These are phyloP conservation scores for Sinocyclocheilus anshuiensis DNA, from an alignment of 2,113 vertebrate species.

Conservation along the genomic window DNA sequence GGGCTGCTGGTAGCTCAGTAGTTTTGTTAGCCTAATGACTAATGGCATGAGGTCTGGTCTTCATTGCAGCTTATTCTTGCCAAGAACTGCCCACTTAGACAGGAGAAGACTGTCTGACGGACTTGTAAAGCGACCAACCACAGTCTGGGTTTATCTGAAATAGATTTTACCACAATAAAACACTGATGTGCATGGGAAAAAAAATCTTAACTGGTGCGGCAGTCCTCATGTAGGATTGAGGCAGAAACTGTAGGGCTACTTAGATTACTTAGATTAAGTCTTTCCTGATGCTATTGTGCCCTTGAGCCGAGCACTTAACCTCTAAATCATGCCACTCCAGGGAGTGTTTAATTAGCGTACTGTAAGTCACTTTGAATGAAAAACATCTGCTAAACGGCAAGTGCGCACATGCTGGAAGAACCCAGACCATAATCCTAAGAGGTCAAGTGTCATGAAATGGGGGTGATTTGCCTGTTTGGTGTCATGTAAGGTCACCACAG, in stretches of 20 bases:
- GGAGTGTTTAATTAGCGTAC: slow-evolving; percentile 5
- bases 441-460: slow-evolving; percentile 9
- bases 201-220: not conserved
- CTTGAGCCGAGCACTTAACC: slow-evolving; percentile 1
- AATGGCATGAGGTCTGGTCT: not conserved
- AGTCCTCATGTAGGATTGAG: not conserved
- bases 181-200: not conserved
- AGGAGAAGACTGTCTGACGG: not conserved
- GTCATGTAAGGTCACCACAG: not conserved
- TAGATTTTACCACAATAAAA: not conserved
- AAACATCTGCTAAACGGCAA: not conserved
- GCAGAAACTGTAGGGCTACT: not conserved
- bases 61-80: not conserved
- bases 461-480: not conserved
- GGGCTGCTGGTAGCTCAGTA: not conserved
- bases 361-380: not conserved
- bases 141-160: not conserved
- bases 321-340: not conserved
- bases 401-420: not conserved
- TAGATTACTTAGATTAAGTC: not conserved
- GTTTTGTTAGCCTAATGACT: not conserved
- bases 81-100: not conserved
- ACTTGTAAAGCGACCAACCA: not conserved
- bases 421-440: not conserved
- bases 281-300: not conserved